Evolutionary conservation across 2,113 vertebrate genomes (phyloP), one percentile per base, ranked within the genome.

Genomic region (Glaucomys volans): DNA sequence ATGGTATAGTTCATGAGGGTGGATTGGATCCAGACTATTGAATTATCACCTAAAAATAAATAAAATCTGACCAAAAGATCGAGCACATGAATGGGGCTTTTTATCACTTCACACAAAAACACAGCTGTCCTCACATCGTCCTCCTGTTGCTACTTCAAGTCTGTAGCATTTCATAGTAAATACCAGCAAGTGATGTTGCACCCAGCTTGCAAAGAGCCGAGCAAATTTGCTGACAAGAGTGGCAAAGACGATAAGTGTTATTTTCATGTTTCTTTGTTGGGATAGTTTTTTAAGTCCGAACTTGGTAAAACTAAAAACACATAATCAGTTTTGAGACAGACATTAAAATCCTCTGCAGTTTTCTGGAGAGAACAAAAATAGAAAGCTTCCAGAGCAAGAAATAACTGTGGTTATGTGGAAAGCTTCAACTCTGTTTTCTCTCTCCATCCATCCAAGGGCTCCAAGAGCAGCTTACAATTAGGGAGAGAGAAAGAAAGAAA

Each of bases 131-230:
- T 96, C 40, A 42, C 79, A 14, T 94, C 96, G 87, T 96, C 91
- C 97, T 66, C 30, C 77, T 62, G 42, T 81, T 77, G 84, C 90
- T 90, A 50, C 22, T 95, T 44, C 0, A 2, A 52, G 40, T 95
- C 91, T 92, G 91, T 97, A 92, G 62, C 66, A 17, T 87, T 79
- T 82, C 50, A 37, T n/a, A 69, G 91, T 96, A 97, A 98, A 98
- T 37, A 93, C 50, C 96, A 97, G 76, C 86, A 28, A 82, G 30
- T 22, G 4, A 18, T 10, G 54, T 30, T 17, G 42, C 17, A 11
- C 42, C 87, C 57, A 47, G 30, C 0, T 0, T 30, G 42, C 35
- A 26, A 85, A 82, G 30, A 50, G 54, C 66, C 74, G 10, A 66
- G 81, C 54, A 69, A 66, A 81, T 87, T 83, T 5, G 0, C 62